Evolutionary conservation across 2,797 vertebrate genomes (phyloP).

Genomic region (Pachyuromys duprasi): DNA sequence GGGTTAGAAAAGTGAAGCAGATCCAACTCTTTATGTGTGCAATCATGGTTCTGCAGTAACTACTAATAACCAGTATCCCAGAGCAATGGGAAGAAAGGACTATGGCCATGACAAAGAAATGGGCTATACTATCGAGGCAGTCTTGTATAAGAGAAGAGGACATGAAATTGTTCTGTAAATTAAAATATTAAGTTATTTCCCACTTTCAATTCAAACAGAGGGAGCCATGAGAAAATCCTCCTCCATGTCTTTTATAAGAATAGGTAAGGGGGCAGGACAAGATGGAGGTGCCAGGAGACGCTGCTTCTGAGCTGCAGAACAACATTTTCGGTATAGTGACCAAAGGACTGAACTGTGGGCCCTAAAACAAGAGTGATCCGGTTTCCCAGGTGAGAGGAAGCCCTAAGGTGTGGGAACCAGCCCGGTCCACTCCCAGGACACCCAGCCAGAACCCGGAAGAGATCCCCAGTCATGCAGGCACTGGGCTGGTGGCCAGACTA

Average conservation of each 20-base stretch:
- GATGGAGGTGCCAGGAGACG: too few species aligned
- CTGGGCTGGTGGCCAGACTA: too few species aligned
- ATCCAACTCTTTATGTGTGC: neutral
- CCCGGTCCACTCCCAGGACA: too few species aligned
- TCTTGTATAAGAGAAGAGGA: neutral
- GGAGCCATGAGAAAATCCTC: constrained; percentile 32
- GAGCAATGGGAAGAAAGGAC: neutral
- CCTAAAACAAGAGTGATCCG: too few species aligned
- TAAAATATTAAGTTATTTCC: neutral
- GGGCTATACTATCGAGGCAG: constrained; percentile 48
- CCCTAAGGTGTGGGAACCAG: too few species aligned
- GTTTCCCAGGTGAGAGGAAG: too few species aligned
- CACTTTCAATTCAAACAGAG: neutral
- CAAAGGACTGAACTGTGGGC: too few species aligned
- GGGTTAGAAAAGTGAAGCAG: constrained; percentile 28
- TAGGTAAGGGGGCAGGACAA: too few species aligned
- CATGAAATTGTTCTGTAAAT: constrained; percentile 25
- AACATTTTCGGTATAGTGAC: too few species aligned
- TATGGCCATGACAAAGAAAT: constrained; percentile 41
- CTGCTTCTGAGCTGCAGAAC: too few species aligned
- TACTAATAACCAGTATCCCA: constrained; percentile 44
- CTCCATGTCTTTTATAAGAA: neutral
- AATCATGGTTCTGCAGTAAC: constrained; percentile 35
- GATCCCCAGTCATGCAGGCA: too few species aligned
- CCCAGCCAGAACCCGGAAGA: too few species aligned